A percentile compares a stretch with the other conserved stretches of the same genome.
Conservation (phyloP, 2,797 vertebrate species). For the Alectoris magna region DNA sequence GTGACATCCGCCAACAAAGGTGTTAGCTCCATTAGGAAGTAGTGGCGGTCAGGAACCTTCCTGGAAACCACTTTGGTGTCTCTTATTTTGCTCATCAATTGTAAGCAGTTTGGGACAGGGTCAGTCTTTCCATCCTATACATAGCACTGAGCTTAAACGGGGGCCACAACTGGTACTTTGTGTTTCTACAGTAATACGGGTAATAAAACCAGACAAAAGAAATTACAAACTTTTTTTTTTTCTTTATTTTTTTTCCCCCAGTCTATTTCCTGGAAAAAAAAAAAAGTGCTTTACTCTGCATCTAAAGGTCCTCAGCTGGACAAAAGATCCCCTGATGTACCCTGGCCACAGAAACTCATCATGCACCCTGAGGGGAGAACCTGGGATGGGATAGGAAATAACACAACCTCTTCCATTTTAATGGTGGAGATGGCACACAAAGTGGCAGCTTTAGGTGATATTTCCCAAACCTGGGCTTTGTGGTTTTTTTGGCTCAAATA, state of each 20-base stretch:
- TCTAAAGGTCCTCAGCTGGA: background rate
- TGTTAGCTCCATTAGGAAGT: background rate
- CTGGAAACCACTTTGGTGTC: background rate
- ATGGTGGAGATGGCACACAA: background rate
- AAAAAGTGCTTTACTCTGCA: background rate
- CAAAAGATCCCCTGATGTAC: background rate
- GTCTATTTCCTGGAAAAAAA: background rate
- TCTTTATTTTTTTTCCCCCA: too few relatives aligned
- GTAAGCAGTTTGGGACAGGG: background rate
- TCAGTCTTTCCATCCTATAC: background rate
- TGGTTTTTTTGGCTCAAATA: background rate
- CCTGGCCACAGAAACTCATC: background rate
- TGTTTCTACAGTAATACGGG: background rate
- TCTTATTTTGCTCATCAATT: background rate
- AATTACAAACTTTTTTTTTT: background rate
- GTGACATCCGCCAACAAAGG: background rate
- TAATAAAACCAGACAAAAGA: background rate
- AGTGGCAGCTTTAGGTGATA: background rate
- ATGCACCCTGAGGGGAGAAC: background rate
- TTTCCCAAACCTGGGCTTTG: background rate
- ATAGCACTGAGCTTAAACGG: background rate
- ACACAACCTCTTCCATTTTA: background rate
- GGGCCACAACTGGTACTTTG: background rate
- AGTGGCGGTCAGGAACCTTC: background rate
- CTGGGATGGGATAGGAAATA: background rate